Conservation (phyloP, 1,140 invertebrate species). For the Chionoecetes opilio region DNA sequence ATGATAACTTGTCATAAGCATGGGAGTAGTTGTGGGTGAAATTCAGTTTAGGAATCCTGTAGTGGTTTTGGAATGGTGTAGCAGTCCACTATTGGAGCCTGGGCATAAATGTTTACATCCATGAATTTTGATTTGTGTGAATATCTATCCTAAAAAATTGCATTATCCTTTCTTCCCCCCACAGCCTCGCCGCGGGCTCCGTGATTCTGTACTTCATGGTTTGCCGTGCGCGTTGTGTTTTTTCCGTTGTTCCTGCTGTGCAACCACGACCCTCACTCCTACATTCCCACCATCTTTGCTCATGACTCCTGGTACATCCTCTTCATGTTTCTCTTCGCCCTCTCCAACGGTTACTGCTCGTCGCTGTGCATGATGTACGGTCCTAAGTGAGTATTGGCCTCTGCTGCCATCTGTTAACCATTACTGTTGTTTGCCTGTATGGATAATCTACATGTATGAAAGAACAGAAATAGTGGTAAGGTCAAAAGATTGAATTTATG, state of each 20-base stretch:
- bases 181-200: constrained; percentile 71
- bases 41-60: too few relatives aligned
- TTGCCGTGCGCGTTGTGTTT: constrained; percentile 86
- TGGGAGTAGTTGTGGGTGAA: too few relatives aligned
- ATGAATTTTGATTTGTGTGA: too few relatives aligned
- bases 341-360: constrained; percentile 95
- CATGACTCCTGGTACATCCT: constrained; percentile 93
- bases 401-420: constrained; percentile 79
- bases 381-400: constrained; percentile 88
- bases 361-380: constrained; percentile 93
- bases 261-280: constrained; percentile 91
- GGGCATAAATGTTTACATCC: too few relatives aligned
- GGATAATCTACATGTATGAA: too few relatives aligned
- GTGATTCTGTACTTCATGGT: constrained; percentile 69
- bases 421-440: too few relatives aligned
- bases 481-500: too few relatives aligned
- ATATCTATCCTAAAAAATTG: too few relatives aligned
- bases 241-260: constrained; percentile 95
- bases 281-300: constrained; percentile 90
- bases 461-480: too few relatives aligned
- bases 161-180: neutral
- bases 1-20: too few relatives aligned
- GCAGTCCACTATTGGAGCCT: too few relatives aligned
- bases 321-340: constrained; percentile 91
- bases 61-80: too few relatives aligned